These are phyloP conservation scores for Abrostola tripartita DNA, from an alignment of 2,888 invertebrate genomes.

Conservation along the genomic window DNA sequence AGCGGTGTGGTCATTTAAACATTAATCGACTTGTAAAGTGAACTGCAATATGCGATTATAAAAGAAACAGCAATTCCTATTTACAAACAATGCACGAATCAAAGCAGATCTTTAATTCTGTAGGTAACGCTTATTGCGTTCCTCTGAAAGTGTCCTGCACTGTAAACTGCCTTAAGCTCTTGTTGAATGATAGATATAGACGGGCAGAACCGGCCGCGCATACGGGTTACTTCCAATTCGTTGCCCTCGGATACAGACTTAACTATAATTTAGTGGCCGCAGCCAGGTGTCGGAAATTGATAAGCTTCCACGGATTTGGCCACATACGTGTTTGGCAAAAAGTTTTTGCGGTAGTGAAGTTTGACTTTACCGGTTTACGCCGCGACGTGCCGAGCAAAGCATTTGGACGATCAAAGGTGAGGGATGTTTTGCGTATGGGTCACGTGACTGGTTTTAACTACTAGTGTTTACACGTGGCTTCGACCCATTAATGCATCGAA, in stretches of 20 bases:
- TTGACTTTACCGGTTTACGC: slow-evolving; percentile 13
- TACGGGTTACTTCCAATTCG: slow-evolving; percentile 56
- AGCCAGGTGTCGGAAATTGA: slow-evolving; percentile 56
- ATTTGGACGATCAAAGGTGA: neutral
- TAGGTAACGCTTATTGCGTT: too few relatives aligned
- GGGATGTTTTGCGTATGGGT: neutral
- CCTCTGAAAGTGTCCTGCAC: slow-evolving; percentile 8
- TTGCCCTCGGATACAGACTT: slow-evolving; percentile 31
- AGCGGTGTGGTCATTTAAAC: too few relatives aligned
- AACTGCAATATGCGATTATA: too few relatives aligned
- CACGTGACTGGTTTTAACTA: too few relatives aligned
- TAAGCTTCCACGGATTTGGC: slow-evolving; percentile 45
- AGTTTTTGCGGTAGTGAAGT: slow-evolving; percentile 1
- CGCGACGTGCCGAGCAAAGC: neutral
- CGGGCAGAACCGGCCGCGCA: slow-evolving; percentile 37
- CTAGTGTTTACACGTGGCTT: too few relatives aligned
- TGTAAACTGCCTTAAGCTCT: slow-evolving; percentile 30
- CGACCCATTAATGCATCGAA: too few relatives aligned
- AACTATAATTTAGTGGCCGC: slow-evolving; percentile 42
- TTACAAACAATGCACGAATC: too few relatives aligned
- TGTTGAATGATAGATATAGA: slow-evolving; percentile 49
- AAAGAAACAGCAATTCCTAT: too few relatives aligned
- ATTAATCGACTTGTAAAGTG: too few relatives aligned
- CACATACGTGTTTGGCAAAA: neutral
- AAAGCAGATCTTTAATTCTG: too few relatives aligned